A percentile compares a stretch with the other conserved stretches of the same genome.
phyloP scores from a whole-genome alignment of 1,140 invertebrate species.

The Lasaia peninsularis region DNA sequence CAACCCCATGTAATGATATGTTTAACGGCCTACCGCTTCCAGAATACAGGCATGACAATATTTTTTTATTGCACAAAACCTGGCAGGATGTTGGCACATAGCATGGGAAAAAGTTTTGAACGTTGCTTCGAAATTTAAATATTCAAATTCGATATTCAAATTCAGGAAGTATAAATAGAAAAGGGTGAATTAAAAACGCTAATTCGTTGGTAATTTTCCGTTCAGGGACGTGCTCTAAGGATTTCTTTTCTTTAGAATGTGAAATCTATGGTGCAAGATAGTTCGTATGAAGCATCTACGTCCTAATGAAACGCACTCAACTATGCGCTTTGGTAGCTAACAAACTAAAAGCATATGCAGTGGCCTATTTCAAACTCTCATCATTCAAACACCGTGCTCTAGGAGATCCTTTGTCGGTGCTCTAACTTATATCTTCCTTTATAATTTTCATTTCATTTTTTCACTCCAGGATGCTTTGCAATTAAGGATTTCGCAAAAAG shows the following conservation, averaged over 20 bases:
- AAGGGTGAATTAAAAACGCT: too few relatives aligned
- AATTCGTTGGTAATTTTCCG: too few relatives aligned
- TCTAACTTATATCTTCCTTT: not conserved
- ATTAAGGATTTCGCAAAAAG: slow-evolving; percentile 1
- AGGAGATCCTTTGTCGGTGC: not conserved
- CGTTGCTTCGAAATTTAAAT: too few relatives aligned
- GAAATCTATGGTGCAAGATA: not conserved
- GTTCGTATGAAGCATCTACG: not conserved
- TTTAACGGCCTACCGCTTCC: too few relatives aligned
- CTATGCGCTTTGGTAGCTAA: not conserved
- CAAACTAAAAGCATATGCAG: slow-evolving; percentile 9
- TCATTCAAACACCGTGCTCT: slow-evolving; percentile 4
- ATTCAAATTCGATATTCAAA: too few relatives aligned
- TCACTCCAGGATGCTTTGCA: not conserved
- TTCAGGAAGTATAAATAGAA: too few relatives aligned
- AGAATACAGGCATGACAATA: too few relatives aligned
- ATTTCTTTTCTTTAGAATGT: not conserved
- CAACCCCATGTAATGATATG: too few relatives aligned
- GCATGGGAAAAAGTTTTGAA: too few relatives aligned
- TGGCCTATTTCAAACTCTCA: slow-evolving; percentile 11
- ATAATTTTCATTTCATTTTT: slow-evolving; percentile 3
- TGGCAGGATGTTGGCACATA: too few relatives aligned
- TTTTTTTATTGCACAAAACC: too few relatives aligned
- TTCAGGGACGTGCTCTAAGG: too few relatives aligned
- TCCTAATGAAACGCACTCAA: slow-evolving; percentile 10